Base-by-base conservation (phyloP, 2,113 vertebrate genomes). In the Tichodroma muraria region DNA sequence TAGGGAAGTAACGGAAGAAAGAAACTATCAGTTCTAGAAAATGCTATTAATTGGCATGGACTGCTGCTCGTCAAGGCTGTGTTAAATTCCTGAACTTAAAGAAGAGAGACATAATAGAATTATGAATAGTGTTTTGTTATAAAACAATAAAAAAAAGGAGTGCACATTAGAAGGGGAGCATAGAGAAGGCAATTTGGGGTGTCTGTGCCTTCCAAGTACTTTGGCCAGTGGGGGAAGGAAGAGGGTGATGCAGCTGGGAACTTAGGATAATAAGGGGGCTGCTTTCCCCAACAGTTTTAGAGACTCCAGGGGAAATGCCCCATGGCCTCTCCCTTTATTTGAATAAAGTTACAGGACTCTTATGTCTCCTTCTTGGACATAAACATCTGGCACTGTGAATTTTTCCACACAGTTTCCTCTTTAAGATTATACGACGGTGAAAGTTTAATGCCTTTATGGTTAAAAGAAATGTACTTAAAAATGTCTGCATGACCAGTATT, bases 121-220 rank as follows among this genome's bases (percentile, higher is more conserved):
- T 69, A n/a, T 40, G 15, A n/a, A 27, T 11, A 40, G 9, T 40
- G 30, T 13, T 47, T 37, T 38, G 3, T 40, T 49, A 33, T 21
- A 40, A 38, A 69, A 49, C 9, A 24, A 54, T 45, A 40, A 37
- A 38, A 38, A 25, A 30, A 21, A 3, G 12, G 14, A 5, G 6
- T 40, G 35, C 23, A 15, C 19, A n/a, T 59, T 59, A 33, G 28
- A 33, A 20, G 23, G 11, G 18, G 23, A 5, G n/a, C n/a, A n/a
- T 11, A 49, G 64, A 40, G 30, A 18, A 14, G 30, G 28, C 0
- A 0, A 27, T 40, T 59, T 1, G 3, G 7, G 53, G 18, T 5
- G 6, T 40, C 23, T n/a, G 28, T 47, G 18, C 15, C 17, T 68
- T 57, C 42, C 17, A 25, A 33, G 11, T 40, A 59, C 35, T 23